These are phyloP conservation scores for Drosophila nr. medialis DNA, from an alignment of 2,888 invertebrate genomes.

Conservation along the genomic window DNA sequence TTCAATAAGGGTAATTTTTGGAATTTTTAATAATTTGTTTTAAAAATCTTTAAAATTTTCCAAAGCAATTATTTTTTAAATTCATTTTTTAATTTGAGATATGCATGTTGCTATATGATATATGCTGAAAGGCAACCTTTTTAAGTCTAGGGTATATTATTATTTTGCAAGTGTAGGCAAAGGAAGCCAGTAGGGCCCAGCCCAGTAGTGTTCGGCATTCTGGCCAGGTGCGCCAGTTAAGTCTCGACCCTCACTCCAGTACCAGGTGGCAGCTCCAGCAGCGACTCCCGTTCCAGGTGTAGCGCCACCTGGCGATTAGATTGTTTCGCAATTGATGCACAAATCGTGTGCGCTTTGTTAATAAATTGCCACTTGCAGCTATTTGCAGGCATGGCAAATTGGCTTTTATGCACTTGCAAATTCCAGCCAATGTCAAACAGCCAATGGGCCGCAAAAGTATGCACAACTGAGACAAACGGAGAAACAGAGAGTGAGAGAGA, in stretches of 20 bases:
- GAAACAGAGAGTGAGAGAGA: neutral
- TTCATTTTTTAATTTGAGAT: neutral
- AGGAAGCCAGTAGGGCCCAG: neutral
- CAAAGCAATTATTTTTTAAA: neutral
- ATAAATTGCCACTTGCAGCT: conserved; percentile 74
- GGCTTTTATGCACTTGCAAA: conserved; percentile 70
- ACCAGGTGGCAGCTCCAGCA: neutral
- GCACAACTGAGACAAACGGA: conserved; percentile 12
- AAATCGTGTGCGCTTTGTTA: conserved; percentile 67
- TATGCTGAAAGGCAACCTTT: neutral
- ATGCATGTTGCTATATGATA: neutral
- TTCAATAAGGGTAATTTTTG: neutral
- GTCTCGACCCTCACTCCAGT: neutral
- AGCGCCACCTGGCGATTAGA: conserved; percentile 38
- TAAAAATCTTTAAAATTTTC: neutral
- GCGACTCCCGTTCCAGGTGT: neutral
- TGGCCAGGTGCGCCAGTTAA: conserved; percentile 9
- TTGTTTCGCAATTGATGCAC: conserved; percentile 72
- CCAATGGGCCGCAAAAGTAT: conserved; percentile 40
- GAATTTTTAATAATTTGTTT: neutral
- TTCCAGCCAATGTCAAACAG: conserved; percentile 27
- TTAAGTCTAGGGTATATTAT: neutral
- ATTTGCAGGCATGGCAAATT: conserved; percentile 71
- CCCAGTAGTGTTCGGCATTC: conserved; percentile 23
- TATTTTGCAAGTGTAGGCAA: conserved; percentile 6